Evolutionary conservation across 2,797 vertebrate genomes (phyloP).

Genomic region (Cynodonichthys magdalenae): DNA sequence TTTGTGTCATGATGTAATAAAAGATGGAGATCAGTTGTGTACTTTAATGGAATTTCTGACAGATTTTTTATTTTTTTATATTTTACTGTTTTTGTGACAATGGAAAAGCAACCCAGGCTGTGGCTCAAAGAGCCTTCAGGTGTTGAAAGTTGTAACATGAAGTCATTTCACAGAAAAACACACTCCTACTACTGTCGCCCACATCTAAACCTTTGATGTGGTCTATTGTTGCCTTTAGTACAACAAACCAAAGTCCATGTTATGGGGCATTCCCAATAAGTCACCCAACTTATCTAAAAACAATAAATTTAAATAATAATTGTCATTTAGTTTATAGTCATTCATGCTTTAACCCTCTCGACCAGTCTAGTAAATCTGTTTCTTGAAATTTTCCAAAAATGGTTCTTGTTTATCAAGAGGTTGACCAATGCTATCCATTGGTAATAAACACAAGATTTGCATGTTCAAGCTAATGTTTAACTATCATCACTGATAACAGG

Average conservation of each 20-base stretch:
- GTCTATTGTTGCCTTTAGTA: constrained; percentile 42
- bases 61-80: constrained; percentile 5
- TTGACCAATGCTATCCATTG: constrained; percentile 26
- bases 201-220: constrained; percentile 56
- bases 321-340: too few species aligned
- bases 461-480: constrained; percentile 80
- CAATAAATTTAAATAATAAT: not conserved
- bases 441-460: constrained; percentile 74
- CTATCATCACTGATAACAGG: constrained; percentile 64
- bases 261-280: constrained; percentile 64
- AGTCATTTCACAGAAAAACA: constrained; percentile 44
- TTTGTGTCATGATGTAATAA: constrained; percentile 97
- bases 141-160: constrained; percentile 69
- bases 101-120: not conserved
- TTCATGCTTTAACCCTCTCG: not conserved
- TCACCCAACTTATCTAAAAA: constrained; percentile 25
- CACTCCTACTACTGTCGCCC: constrained; percentile 9
- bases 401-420: constrained; percentile 12
- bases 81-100: not conserved
- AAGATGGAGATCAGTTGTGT: constrained; percentile 90
- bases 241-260: constrained; percentile 76
- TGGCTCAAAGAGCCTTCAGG: constrained; percentile 62
- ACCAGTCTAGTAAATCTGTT: constrained; percentile 2
- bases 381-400: not conserved
- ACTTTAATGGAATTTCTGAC: constrained; percentile 83